Evolutionary conservation across 2,113 vertebrate species (phyloP).

Genomic region (Leuciscus idus): DNA sequence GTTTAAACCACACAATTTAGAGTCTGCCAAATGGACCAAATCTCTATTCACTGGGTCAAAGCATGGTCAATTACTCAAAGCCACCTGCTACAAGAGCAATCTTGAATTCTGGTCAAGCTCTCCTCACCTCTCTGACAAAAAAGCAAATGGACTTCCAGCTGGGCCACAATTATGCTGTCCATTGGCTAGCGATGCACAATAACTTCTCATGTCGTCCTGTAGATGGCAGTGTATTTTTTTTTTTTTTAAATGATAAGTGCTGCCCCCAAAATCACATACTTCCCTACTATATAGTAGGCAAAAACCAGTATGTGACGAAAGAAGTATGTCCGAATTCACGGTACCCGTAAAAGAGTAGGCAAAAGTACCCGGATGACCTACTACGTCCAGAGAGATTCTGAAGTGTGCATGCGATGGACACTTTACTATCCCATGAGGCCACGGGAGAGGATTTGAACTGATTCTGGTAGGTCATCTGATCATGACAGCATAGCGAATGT

Average conservation of each 20-base stretch:
- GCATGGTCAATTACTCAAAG: slow-evolving; percentile 22
- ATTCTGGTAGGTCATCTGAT: too few species aligned
- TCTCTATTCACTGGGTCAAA: neutral
- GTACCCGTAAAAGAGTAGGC: too few species aligned
- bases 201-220: slow-evolving; percentile 1
- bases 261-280: too few species aligned
- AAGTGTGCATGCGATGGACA: too few species aligned
- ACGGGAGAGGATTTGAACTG: too few species aligned
- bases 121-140: neutral
- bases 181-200: neutral
- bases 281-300: too few species aligned
- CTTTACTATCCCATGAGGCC: too few species aligned
- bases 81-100: neutral
- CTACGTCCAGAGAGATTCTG: too few species aligned
- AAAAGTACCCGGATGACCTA: too few species aligned
- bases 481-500: too few species aligned
- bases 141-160: neutral
- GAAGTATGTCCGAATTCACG: too few species aligned
- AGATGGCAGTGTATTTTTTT: slow-evolving; percentile 31
- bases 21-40: slow-evolving; percentile 9
- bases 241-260: neutral
- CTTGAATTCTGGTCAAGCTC: neutral
- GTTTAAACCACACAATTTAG: neutral
- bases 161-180: neutral
- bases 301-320: too few species aligned